These are phyloP conservation scores for Lutraria rhynchaena DNA, from an alignment of 1,140 invertebrate genomes.

Conservation along the genomic window DNA sequence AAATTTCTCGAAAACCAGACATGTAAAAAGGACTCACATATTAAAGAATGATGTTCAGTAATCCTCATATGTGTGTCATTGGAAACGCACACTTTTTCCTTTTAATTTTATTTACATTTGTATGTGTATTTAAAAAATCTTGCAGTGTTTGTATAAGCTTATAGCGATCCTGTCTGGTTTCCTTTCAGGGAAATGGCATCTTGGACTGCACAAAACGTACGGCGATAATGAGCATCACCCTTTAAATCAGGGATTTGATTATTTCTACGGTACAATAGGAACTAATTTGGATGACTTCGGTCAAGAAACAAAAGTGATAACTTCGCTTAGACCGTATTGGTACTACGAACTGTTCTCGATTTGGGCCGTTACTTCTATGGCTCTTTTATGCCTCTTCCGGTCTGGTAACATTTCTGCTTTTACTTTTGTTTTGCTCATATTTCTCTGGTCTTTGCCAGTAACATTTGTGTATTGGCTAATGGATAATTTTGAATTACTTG, in stretches of 20 bases:
- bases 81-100: no score
- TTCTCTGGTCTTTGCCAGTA: constrained; percentile 34
- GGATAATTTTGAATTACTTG: constrained; percentile 73
- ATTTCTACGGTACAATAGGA: constrained; percentile 83
- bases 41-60: no score
- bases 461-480: constrained; percentile 56
- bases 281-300: constrained; percentile 82
- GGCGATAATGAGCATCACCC: constrained; percentile 81
- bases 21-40: no score
- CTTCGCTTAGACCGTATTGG: constrained; percentile 49
- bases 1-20: no score
- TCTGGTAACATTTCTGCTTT: constrained; percentile 28
- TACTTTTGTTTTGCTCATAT: constrained; percentile 31
- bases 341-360: constrained; percentile 32
- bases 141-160: no score
- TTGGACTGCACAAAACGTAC: constrained; percentile 78
- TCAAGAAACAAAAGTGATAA: constrained; percentile 63
- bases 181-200: constrained; percentile 83
- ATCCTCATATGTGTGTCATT: no score
- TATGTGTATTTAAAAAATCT: no score
- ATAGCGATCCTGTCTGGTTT: no score
- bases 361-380: constrained; percentile 25
- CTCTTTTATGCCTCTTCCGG: constrained; percentile 17
- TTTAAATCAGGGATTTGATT: constrained; percentile 83
- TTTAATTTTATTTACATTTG: no score